Conservation (phyloP, 2,113 vertebrate species). For the Eidolon helvum region DNA sequence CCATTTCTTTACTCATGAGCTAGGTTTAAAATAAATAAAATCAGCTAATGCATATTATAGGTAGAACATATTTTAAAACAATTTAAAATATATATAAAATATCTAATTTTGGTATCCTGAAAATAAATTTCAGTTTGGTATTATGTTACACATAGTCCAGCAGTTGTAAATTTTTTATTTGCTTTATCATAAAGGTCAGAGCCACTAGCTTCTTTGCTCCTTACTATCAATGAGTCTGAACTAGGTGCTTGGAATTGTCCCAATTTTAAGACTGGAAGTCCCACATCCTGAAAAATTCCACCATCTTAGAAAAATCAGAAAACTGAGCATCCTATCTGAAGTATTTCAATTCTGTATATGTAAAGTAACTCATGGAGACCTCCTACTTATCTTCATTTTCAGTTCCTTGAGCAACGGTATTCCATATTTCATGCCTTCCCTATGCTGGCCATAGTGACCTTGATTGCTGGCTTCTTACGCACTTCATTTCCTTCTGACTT, state of each 20-base stretch:
- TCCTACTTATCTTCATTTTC: background rate
- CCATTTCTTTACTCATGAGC: conserved; percentile 56
- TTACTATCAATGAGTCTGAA: background rate
- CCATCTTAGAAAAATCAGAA: background rate
- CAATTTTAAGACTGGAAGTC: background rate
- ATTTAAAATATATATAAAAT: background rate
- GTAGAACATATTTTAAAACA: background rate
- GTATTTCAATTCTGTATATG: background rate
- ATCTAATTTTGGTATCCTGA: background rate
- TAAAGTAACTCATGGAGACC: background rate
- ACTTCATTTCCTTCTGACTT: background rate
- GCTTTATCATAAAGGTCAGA: background rate
- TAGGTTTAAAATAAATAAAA: conserved; percentile 9
- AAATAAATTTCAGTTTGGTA: background rate
- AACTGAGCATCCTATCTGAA: background rate
- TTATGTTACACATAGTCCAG: background rate
- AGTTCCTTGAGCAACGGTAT: background rate
- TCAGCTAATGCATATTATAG: background rate
- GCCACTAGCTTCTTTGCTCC: background rate
- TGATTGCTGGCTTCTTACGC: background rate
- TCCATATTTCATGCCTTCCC: background rate
- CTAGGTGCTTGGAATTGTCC: background rate
- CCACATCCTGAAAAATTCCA: background rate
- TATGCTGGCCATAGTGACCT: background rate
- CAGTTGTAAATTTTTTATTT: background rate